Base-by-base conservation (phyloP, 2,888 invertebrate genomes). In the Opisthograptis luteolata region DNA sequence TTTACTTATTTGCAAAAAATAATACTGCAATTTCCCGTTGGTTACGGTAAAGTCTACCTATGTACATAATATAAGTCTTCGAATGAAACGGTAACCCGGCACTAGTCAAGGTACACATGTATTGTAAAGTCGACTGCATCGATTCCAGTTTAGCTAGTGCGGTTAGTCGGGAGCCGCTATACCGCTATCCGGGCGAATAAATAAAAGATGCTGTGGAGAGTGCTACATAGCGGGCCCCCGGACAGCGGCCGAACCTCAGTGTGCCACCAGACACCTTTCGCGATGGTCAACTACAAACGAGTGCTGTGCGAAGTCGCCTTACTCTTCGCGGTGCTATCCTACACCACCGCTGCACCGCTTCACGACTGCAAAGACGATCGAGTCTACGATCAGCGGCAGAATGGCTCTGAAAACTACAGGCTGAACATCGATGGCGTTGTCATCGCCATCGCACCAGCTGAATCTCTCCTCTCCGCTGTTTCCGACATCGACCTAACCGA, bases 351-450 rank as follows among this genome's bases (percentile, higher is more conserved):
- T 1, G 73, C 79, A 0, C 84, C 87, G 0, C 63, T 73, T 2
- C 66, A 73, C n/a, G 77, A 80, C 51, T 65, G 63, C 39, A 57
- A 53, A 24, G 53, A 62, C 30, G 52, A 54, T 13, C 55, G 60
- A 7, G 19, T 47, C 57, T 94, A 93, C 75, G 96, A 96, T 79
- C 95, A 96, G 72, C 84, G 95, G 4, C 96, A 96, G 75, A 96
- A 95, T 71, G 96, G 96, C 1, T 88, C 93, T 0, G 95, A 95
- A 65, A 96, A 96, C 84, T 92, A 93, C 58, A 90, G 95, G 10
- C 81, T 96, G 6, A 93, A 93, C 70, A 89, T 96, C 37, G 93
- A 94, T 64, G 95, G 94, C 8, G 87, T 95, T n/a, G 91, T 94
- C 8, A 80, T 95, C 20, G 93, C 94, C 1, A 84, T 94, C 28